These are phyloP conservation scores for Adelognathus sp. DNA, from an alignment of 2,888 invertebrate species.

Conservation along the genomic window DNA sequence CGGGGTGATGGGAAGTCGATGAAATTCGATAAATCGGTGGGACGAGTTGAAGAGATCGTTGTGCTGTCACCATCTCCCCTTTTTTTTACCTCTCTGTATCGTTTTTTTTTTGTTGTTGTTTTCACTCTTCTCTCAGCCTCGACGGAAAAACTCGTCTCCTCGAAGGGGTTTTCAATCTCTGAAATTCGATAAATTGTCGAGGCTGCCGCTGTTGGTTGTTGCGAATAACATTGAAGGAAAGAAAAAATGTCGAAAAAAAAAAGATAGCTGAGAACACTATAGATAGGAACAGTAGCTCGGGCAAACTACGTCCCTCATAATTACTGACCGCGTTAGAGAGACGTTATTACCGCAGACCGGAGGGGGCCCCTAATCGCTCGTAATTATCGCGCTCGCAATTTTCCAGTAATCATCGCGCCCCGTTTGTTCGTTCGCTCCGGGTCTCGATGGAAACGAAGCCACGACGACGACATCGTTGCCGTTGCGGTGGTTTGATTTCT, in stretches of 20 bases:
- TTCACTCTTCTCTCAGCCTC: neutral
- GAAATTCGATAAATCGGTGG: conserved; percentile 62
- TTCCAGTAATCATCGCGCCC: conserved; percentile 33
- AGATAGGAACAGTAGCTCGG: conserved; percentile 54
- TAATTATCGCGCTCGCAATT: conserved; percentile 59
- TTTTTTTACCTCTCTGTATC: conserved; percentile 10
- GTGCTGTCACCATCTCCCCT: conserved; percentile 9
- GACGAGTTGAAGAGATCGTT: conserved; percentile 28
- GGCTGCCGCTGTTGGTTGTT: neutral
- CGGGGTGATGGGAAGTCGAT: conserved; percentile 58
- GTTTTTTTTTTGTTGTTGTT: neutral
- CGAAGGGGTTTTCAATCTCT: conserved; percentile 21
- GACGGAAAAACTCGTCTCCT: conserved; percentile 9
- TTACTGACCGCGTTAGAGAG: conserved; percentile 34
- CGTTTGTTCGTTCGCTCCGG: too few species aligned
- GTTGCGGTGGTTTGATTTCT: conserved; percentile 39
- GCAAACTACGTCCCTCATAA: conserved; percentile 47
- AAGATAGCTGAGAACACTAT: conserved; percentile 45
- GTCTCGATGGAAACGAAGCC: neutral
- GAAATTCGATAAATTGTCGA: conserved; percentile 54
- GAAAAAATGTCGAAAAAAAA: conserved; percentile 40
- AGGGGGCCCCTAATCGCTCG: conserved; percentile 42
- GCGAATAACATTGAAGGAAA: neutral
- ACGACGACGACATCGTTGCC: neutral
- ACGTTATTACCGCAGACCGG: conserved; percentile 52